Conservation (phyloP, 2,797 vertebrate species). For the Scolopax rusticola region DNA sequence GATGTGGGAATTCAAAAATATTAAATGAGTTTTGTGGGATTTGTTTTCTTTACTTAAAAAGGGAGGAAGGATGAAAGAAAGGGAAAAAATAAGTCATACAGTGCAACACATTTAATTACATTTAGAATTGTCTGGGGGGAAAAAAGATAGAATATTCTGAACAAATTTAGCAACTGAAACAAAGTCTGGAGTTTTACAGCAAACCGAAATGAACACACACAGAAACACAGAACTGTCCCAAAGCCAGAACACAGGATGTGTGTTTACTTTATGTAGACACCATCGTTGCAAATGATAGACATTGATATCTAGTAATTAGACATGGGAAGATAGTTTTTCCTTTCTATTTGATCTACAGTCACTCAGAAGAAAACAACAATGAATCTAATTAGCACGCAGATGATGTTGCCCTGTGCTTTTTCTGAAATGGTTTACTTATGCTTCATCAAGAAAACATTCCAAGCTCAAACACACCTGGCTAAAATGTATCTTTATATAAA, state of each 20-base stretch:
- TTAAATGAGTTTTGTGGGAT: neutral
- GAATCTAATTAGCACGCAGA: neutral
- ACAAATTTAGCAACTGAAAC: neutral
- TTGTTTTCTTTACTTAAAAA: constrained; percentile 54
- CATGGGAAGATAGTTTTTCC: neutral
- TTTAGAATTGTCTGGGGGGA: neutral
- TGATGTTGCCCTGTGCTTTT: neutral
- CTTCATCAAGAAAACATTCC: neutral
- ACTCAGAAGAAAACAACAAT: neutral
- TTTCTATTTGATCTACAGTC: neutral
- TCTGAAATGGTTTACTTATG: neutral
- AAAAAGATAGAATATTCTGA: neutral
- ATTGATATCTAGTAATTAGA: neutral
- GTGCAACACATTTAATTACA: neutral
- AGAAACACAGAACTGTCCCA: neutral
- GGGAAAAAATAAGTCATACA: neutral
- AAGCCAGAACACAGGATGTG: neutral
- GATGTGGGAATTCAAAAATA: constrained; percentile 44
- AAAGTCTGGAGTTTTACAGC: neutral
- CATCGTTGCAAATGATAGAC: neutral
- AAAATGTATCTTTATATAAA: neutral
- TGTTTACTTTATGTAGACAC: neutral
- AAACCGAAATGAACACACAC: neutral
- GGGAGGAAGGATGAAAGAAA: neutral
- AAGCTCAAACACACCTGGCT: neutral